Base-by-base conservation (phyloP, 2,797 vertebrate genomes). In the Champsocephalus gunnari region DNA sequence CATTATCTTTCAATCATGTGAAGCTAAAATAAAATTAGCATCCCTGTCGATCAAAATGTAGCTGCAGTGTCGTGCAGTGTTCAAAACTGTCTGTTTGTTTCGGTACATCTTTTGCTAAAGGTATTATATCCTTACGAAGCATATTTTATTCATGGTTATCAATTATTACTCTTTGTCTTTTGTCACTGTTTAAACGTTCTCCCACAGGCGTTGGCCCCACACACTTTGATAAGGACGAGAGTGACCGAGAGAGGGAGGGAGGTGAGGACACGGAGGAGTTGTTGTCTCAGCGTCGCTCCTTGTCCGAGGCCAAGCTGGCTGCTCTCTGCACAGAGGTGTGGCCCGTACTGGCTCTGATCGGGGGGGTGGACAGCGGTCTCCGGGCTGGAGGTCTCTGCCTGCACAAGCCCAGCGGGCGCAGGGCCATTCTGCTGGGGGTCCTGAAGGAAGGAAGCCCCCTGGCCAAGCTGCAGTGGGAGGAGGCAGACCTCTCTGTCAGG, bases 391-490 rank as follows among this genome's bases (percentile, higher is more conserved):
- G 95, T 48, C 82, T 91, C 58, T 96, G 95, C 66, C 53, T 87
- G 41, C 95, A 96, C 82, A 94, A 88, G 69, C 84, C 94, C 56
- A 96, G 94, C 4, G 92, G 94, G 12, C 93, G 95, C 19, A 84
- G 83, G 60, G 95, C 95, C 50, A 92, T 94, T 67, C 87, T 96
- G 78, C 93, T 96, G 1, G 95, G 95, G 28, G 94, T 96, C 72
- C 79, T 94, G 66, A 96, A 95, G 82, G 94, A 95, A 76, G 94
- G 95, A 79, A 95, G 95, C 81, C 87, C 91, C 48, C 75, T 95
- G 49, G 94, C 92, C 34, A 96, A 96, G 86, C 94, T 96, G 11
- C 95, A 96, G 83, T 96, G 95, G 95, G 95, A 96, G 84, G 95
- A 96, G 66, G 85, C 93, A 0, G 95, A 96, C 70, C 82, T 95